These are phyloP conservation scores for Dallia pectoralis DNA, from an alignment of 2,797 vertebrate species.

Conservation along the genomic window DNA sequence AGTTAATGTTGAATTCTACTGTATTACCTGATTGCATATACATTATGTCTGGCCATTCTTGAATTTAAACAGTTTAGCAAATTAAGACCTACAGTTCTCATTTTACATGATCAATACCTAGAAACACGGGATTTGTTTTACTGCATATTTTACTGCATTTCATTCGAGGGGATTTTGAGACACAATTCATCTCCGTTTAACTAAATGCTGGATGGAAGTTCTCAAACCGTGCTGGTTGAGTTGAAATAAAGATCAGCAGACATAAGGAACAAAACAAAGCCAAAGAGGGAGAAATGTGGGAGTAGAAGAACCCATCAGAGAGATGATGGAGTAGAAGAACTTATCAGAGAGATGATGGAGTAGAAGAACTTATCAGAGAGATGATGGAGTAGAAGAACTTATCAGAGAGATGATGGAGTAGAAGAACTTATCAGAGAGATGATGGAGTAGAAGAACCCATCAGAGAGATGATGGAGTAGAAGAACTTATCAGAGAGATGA, in stretches of 20 bases:
- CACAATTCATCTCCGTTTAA: not conserved
- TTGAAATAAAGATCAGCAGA: not conserved
- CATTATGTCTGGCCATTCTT: not conserved
- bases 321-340: constrained; percentile 15
- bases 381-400: constrained; percentile 10
- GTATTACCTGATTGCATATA: not conserved
- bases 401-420: constrained; percentile 30
- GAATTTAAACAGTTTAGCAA: not conserved
- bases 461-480: no score
- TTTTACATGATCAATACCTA: not conserved
- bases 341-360: constrained; percentile 29
- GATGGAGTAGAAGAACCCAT: constrained; percentile 14
- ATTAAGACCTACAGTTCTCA: not conserved
- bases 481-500: no score
- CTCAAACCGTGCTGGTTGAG: not conserved
- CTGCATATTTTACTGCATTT: not conserved
- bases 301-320: constrained; percentile 21
- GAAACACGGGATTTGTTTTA: not conserved
- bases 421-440: no score
- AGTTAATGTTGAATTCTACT: not conserved
- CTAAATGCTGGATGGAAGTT: not conserved
- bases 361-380: no score
- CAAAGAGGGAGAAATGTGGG: no score
- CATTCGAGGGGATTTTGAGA: not conserved
- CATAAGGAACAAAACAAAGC: not conserved